Evolutionary conservation across 2,888 invertebrate species (phyloP).

Genomic region (Melitaea athalia): DNA sequence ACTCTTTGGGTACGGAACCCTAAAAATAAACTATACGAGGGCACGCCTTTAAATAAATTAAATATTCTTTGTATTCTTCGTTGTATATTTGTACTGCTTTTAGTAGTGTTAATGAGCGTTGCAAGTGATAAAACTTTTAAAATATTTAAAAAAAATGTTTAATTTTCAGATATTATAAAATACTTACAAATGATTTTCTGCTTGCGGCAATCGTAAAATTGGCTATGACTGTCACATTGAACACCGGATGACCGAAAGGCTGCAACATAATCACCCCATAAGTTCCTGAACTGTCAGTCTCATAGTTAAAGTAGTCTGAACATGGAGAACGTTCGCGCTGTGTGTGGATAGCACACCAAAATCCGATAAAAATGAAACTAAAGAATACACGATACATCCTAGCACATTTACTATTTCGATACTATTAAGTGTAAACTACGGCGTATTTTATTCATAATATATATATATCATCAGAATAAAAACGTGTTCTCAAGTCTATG

Average conservation of each 20-base stretch:
- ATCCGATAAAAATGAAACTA: constrained; percentile 48
- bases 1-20: too few species aligned
- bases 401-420: constrained; percentile 19
- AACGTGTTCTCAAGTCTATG: constrained; percentile 49
- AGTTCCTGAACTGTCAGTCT: constrained; percentile 51
- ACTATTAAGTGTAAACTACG: constrained; percentile 10
- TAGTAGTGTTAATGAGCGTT: too few species aligned
- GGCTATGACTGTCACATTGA: constrained; percentile 49
- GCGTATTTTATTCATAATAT: constrained; percentile 37
- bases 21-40: too few species aligned
- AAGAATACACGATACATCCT: constrained; percentile 45
- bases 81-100: too few species aligned
- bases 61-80: too few species aligned
- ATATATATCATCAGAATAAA: constrained; percentile 34
- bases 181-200: constrained; percentile 40
- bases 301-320: constrained; percentile 61
- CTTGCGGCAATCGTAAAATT: constrained; percentile 62
- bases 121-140: too few species aligned
- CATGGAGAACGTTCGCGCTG: constrained; percentile 61
- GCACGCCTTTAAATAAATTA: too few species aligned
- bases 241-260: constrained; percentile 50
- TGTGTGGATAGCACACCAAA: constrained; percentile 48
- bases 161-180: neutral
- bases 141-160: too few species aligned
- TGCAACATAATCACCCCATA: constrained; percentile 57